A percentile compares a stretch with the other conserved stretches of the same genome.
Conservation (phyloP, 2,888 invertebrate species). For the Metallyticus violacea region DNA sequence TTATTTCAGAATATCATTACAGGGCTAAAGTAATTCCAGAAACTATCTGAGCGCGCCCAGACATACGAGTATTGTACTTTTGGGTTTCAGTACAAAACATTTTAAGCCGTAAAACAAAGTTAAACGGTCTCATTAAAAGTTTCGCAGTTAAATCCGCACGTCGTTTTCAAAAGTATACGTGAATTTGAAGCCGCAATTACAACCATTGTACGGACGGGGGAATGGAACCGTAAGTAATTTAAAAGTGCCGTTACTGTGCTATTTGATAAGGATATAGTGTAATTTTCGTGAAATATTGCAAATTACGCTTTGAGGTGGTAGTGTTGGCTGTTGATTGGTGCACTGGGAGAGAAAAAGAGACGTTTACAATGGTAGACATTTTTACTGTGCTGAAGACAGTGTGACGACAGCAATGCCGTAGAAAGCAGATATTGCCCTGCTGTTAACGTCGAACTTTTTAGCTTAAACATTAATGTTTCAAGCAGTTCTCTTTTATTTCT, state of each 20-base stretch:
- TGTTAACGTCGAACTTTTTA: not conserved
- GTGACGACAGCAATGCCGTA: not conserved
- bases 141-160: slow-evolving; percentile 8
- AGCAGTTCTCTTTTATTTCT: not conserved
- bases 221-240: slow-evolving; percentile 10
- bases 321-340: not conserved
- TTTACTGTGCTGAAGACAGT: not conserved
- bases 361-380: not conserved
- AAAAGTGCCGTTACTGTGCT: not conserved
- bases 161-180: slow-evolving; percentile 2
- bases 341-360: not conserved
- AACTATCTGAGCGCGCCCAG: not conserved
- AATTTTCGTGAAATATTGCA: not conserved
- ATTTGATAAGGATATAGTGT: not conserved
- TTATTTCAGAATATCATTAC: slow-evolving; percentile 4
- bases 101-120: slow-evolving; percentile 17
- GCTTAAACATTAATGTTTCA: not conserved
- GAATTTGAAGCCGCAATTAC: slow-evolving; percentile 10
- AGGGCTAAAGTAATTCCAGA: not conserved
- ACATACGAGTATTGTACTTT: not conserved
- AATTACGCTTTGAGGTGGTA: not conserved
- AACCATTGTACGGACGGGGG: not conserved
- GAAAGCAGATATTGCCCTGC: not conserved
- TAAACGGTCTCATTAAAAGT: slow-evolving; percentile 16
- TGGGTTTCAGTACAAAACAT: not conserved